Base-by-base conservation (phyloP, 1,140 invertebrate genomes). In the Venustaconcha ellipsiformis region DNA sequence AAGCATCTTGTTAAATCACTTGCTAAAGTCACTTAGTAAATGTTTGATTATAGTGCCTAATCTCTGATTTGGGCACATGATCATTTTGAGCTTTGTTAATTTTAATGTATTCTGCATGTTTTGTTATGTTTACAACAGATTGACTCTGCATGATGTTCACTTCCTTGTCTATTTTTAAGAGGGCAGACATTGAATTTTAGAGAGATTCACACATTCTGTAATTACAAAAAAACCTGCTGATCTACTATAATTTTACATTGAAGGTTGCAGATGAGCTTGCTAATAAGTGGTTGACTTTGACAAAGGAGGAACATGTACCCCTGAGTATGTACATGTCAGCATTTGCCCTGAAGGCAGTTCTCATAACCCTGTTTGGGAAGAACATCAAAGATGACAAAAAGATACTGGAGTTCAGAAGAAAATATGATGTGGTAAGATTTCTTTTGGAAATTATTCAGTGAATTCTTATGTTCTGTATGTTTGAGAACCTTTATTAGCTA, bases 311-410 rank as follows among this genome's bases (percentile, higher is more conserved):
- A 65, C 85, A 88, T 37, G 79, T 87, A 66, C 84, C 87, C 14
- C 64, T 87, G 0, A 73, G 70, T 8, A 68, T 86, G 67, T 76
- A 87, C 78, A 87, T 88, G 86, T 77, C 80, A 37, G 77, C 78
- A 2, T 81, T 83, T 63, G 69, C 84, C 18, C 64, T 88, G 14
- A 86, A 86, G 63, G 70, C 74, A 18, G 80, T 85, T 8, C 57
- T 84, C 14, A 14, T 70, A 4, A 67, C 73, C 4, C 65, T 81
- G 3, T 74, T 85, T 71, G 85, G 85, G 8, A 78, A 83, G 30
- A 72, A 67, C 37, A 83, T 88, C 69, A 78, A 81, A 14, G 73
- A 84, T 78, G 82, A 87, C 48, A 83, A 83, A 56, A 75, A 82
- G 59, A 71, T 86, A 14, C 57, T 83, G 56, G 73, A 73, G n/a